A percentile compares a stretch with the other conserved stretches of the same genome.
Evolutionary conservation across 2,113 vertebrate species (phyloP).

Genomic region (Raja brachyura): DNA sequence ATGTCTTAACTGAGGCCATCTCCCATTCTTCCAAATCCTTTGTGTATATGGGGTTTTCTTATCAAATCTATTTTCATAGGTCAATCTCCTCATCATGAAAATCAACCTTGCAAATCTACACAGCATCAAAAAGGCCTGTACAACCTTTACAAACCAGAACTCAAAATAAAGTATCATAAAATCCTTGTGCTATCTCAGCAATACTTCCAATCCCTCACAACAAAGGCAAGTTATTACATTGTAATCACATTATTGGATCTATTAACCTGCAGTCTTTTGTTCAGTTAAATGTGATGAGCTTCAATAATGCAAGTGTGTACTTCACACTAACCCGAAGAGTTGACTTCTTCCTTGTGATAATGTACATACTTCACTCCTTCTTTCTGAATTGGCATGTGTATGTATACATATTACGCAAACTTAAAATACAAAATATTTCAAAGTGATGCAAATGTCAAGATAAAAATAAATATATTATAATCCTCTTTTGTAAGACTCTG

Average conservation of each 20-base stretch:
- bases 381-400: not conserved
- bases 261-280: not conserved
- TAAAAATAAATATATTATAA: constrained; percentile 32
- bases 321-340: not conserved
- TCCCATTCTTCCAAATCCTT: no score
- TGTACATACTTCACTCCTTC: no score
- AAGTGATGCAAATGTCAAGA: not conserved
- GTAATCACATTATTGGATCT: not conserved
- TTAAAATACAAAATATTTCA: constrained; percentile 16
- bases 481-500: not conserved
- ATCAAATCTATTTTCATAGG: no score
- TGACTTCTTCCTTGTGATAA: not conserved
- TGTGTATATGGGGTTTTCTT: no score
- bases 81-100: no score
- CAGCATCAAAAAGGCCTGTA: no score
- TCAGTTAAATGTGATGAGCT: not conserved
- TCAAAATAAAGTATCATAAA: no score
- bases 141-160: no score
- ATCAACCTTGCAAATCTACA: no score
- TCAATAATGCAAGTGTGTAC: not conserved
- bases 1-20: no score
- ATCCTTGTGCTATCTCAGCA: no score
- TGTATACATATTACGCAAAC: not conserved
- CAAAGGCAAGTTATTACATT: not conserved
- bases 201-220: no score